These are phyloP conservation scores for Entomobrya multifasciata DNA, from an alignment of 2,888 invertebrate genomes.

Conservation along the genomic window DNA sequence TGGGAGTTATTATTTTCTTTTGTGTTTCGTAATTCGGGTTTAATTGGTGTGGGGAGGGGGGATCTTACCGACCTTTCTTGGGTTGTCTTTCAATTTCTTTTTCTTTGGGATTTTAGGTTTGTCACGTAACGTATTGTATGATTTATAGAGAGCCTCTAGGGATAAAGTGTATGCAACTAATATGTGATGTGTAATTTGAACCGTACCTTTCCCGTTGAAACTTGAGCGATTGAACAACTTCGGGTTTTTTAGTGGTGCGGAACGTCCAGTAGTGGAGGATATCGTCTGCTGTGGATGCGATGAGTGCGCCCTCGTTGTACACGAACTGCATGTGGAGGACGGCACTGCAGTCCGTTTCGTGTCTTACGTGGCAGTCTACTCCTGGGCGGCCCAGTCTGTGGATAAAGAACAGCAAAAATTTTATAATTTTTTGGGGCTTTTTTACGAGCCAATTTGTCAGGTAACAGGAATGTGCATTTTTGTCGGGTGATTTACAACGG, in stretches of 20 bases:
- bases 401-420: neutral
- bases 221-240: conserved; percentile 97
- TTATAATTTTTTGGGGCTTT: neutral
- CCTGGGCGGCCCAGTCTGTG: conserved; percentile 92
- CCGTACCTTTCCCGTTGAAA: conserved; percentile 96
- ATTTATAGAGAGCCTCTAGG: no score
- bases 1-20: no score
- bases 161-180: neutral
- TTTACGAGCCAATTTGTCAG: neutral
- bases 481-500: no score
- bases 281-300: conserved; percentile 98
- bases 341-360: conserved; percentile 86
- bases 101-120: neutral
- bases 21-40: no score
- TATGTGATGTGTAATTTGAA: no score
- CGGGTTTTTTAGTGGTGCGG: conserved; percentile 92
- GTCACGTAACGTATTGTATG: no score
- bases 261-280: conserved; percentile 98
- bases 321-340: conserved; percentile 96
- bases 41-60: neutral
- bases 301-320: conserved; percentile 97
- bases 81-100: no score
- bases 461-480: no score
- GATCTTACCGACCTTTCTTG: neutral
- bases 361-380: conserved; percentile 96